A percentile compares a stretch with the other conserved stretches of the same genome.
These are phyloP conservation scores for Chiroxiphia lanceolata DNA, from an alignment of 2,797 vertebrate genomes.

Conservation along the genomic window DNA sequence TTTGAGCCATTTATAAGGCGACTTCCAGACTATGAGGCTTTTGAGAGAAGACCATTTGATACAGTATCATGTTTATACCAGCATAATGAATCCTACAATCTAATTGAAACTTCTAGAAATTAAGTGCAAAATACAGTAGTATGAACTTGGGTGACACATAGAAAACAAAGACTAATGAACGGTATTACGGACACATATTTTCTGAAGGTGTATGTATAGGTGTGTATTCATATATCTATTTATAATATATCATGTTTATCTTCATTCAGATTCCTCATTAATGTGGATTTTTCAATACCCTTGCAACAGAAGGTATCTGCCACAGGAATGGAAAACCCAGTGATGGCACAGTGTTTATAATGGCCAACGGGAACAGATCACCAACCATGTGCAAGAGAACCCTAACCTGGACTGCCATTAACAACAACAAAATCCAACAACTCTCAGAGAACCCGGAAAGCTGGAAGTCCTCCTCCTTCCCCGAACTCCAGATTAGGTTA, in stretches of 20 bases:
- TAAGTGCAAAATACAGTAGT: not conserved
- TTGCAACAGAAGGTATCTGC: not conserved
- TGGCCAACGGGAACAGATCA: not conserved
- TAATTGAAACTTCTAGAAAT: not conserved
- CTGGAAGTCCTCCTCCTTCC: not conserved
- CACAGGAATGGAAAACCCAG: not conserved
- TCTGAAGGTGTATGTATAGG: not conserved
- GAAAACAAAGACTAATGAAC: not conserved
- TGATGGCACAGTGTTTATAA: not conserved
- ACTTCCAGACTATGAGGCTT: not conserved
- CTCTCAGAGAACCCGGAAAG: not conserved
- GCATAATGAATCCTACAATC: not conserved
- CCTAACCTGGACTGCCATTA: not conserved
- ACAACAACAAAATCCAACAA: not conserved
- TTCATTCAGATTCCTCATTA: not conserved
- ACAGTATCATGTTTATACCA: not conserved
- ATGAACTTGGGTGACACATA: not conserved
- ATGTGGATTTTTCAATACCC: not conserved
- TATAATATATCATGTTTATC: not conserved
- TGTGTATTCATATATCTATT: not conserved
- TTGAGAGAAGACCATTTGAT: not conserved
- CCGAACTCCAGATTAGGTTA: not conserved
- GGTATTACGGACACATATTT: not conserved
- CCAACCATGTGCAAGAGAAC: fast-evolving
- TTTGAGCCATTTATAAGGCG: not conserved